phyloP scores from a whole-genome alignment of 2,113 vertebrate genomes.

The Anthoscopus minutus region DNA sequence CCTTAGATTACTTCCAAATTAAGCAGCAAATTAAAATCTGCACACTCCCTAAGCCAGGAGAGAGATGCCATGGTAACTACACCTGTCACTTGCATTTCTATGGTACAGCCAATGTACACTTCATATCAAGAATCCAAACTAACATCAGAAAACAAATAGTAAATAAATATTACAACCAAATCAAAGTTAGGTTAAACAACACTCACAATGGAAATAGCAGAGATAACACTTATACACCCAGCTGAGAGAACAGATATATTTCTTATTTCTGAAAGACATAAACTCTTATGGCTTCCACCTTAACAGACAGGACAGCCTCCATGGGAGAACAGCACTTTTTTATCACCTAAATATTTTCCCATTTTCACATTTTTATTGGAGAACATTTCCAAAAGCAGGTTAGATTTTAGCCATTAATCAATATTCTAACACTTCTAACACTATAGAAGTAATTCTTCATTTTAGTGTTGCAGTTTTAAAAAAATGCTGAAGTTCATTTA shows the following conservation, averaged over 20 bases:
- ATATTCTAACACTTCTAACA: not conserved
- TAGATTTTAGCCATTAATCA: not conserved
- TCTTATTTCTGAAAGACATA: not conserved
- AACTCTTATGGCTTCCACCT: not conserved
- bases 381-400: not conserved
- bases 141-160: not conserved
- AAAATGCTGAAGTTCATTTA: not conserved
- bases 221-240: not conserved
- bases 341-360: not conserved
- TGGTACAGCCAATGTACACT: not conserved
- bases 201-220: not conserved
- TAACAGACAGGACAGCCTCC: not conserved
- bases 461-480: not conserved
- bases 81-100: not conserved
- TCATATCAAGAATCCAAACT: not conserved
- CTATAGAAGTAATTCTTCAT: not conserved
- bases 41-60: not conserved
- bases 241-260: accelerated
- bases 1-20: not conserved
- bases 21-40: not conserved
- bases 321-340: not conserved
- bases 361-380: not conserved
- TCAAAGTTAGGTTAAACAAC: not conserved
- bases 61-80: not conserved
- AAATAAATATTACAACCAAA: not conserved